Percentiles rank a stretch among this genome's conserved stretches.
Conservation (phyloP, 2,888 invertebrate species). For the Caradrina kadenii region DNA sequence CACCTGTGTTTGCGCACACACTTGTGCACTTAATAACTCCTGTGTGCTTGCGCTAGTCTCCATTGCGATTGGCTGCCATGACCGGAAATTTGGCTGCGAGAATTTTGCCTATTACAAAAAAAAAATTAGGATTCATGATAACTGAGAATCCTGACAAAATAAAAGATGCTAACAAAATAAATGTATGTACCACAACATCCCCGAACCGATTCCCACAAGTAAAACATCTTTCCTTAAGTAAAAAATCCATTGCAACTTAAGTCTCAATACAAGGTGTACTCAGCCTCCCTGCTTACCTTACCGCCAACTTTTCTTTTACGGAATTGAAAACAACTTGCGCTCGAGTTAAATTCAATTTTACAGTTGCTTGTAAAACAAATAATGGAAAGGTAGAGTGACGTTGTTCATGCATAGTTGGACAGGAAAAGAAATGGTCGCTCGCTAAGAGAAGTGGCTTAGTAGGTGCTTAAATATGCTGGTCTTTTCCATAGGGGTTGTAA, state of each 20-base stretch:
- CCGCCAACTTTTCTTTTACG: constrained; percentile 59
- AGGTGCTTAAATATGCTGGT: constrained; percentile 3
- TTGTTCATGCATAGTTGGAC: constrained; percentile 42
- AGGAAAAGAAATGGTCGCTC: constrained; percentile 7
- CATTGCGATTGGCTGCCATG: no score
- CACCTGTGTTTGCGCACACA: no score
- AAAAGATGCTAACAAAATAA: no score
- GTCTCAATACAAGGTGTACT: constrained; percentile 45
- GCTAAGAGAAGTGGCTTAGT: constrained; percentile 9
- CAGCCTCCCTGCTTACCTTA: constrained; percentile 47
- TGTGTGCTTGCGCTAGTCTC: no score
- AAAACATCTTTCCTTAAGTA: constrained; percentile 28
- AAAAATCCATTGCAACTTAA: constrained; percentile 47
- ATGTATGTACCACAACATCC: not conserved
- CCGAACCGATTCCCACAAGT: not conserved
- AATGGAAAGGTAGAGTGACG: constrained; percentile 25
- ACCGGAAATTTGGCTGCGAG: no score
- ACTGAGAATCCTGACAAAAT: not conserved
- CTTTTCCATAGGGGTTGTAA: constrained; percentile 1
- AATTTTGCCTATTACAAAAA: no score
- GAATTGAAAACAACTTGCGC: constrained; percentile 62
- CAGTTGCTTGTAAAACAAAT: constrained; percentile 34
- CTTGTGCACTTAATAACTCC: no score
- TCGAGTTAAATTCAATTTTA: constrained; percentile 59
- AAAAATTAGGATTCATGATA: no score